Conservation (phyloP, 2,888 invertebrate genomes). For the Hydrotaea diabolus region DNA sequence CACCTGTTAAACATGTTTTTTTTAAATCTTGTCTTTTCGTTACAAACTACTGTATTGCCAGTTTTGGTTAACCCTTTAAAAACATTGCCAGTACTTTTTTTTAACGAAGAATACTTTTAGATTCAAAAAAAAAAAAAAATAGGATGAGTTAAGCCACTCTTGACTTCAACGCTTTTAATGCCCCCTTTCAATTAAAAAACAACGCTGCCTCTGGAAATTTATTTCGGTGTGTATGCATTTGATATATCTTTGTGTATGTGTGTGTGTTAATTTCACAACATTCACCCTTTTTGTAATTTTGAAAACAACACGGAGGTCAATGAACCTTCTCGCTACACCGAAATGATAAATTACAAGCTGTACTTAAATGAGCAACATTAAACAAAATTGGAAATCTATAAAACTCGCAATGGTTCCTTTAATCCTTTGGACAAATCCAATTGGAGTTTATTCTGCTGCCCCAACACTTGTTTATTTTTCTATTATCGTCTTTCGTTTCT, state of each 20-base stretch:
- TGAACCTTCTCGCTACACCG: background rate
- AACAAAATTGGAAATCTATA: background rate
- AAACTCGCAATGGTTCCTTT: background rate
- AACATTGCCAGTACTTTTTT: too few relatives aligned
- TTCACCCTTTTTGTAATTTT: background rate
- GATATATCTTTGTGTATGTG: background rate
- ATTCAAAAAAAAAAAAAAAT: background rate
- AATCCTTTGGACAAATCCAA: background rate
- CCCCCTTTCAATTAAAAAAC: background rate
- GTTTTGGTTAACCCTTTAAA: too few relatives aligned
- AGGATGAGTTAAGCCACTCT: too few relatives aligned
- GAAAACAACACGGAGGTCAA: background rate
- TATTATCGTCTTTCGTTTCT: background rate
- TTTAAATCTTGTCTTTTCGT: too few relatives aligned
- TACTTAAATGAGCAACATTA: background rate
- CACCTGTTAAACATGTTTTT: too few relatives aligned
- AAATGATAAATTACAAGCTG: background rate
- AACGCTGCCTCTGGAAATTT: background rate
- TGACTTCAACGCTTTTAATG: too few relatives aligned
- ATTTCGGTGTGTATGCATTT: background rate
- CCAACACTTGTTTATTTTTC: background rate
- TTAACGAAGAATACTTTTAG: too few relatives aligned
- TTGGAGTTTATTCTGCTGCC: background rate
- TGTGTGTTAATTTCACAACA: background rate
- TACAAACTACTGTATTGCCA: too few relatives aligned